These are phyloP conservation scores for Heterocephalus glaber DNA, from an alignment of 2,113 vertebrate genomes.

Conservation along the genomic window DNA sequence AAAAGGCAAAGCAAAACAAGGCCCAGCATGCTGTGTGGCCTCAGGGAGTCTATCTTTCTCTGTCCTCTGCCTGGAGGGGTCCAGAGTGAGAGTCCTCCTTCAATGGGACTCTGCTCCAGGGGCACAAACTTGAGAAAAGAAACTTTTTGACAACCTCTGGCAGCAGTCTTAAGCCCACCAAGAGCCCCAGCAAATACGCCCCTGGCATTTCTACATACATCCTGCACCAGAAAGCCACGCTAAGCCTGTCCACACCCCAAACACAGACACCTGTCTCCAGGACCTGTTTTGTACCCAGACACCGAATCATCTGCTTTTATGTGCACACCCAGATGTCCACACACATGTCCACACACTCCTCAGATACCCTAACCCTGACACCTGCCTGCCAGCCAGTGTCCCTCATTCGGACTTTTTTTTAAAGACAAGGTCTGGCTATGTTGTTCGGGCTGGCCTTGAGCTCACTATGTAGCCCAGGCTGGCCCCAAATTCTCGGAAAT, in stretches of 20 bases:
- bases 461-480: neutral
- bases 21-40: neutral
- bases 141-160: neutral
- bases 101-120: neutral
- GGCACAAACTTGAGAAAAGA: constrained; percentile 45
- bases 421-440: neutral
- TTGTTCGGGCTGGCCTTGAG: neutral
- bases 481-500: neutral
- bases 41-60: neutral
- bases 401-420: neutral
- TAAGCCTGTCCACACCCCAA: neutral
- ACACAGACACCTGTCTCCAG: neutral
- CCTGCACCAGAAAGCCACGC: neutral
- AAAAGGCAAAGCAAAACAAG: neutral
- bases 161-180: neutral
- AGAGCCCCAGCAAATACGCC: neutral
- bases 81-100: neutral
- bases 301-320: neutral
- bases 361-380: neutral
- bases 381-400: neutral
- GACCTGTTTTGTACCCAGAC: neutral
- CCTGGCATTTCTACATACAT: neutral
- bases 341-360: neutral
- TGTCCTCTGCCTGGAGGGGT: neutral
- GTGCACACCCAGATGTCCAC: neutral